Base-by-base conservation (phyloP, 2,113 vertebrate genomes). In the Anguilla rostrata region DNA sequence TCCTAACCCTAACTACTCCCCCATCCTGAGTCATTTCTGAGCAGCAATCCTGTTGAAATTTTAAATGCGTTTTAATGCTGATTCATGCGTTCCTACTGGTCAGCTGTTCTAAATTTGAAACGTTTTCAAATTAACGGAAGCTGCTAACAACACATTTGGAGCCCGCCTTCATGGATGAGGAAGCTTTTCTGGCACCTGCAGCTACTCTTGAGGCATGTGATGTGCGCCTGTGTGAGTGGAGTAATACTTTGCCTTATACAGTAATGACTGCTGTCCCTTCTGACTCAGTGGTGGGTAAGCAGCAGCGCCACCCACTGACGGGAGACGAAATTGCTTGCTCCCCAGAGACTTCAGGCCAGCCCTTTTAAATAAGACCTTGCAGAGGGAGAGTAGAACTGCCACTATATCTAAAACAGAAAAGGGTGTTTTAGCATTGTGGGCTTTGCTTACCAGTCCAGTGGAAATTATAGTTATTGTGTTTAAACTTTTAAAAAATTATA, bases 71-170 rank as follows among this genome's bases (percentile, higher is more conserved):
- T 15, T 80, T 18, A 80, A 40, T 40, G 39, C 78, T 80, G 34
- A 6, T 57, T 85, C 75, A 34, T 29, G 29, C 49, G 16, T 80
- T 85, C 39, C 34, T 53, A 60, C 29, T 18, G 20, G 78, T 39
- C 78, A 22, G 78, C 39, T 81, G 53, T 49, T 43, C 18, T 79
- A 39, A 80, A 85, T 85, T 40, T 56, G 26, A 85, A 85, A 57
- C 49, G 78, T 40, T 81, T 81, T 39, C 49, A n/a, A 81, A 49
- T 56, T 53, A 49, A 29, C 20, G 20, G 46, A 85, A 56, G 22
- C 39, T 57, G 9, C 49, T 53, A 80, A 81, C 26, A 12, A 16
- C 46, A 53, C 43, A 11, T 14, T 11, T 12, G 39, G 78, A 39
- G 12, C 11, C 20, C 29, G 39, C 78, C 8, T 78, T 8, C 12